Percentiles rank a stretch among this genome's conserved stretches.
Conservation (phyloP, 2,797 vertebrate genomes). For the Mormyrus hasselquistii region DNA sequence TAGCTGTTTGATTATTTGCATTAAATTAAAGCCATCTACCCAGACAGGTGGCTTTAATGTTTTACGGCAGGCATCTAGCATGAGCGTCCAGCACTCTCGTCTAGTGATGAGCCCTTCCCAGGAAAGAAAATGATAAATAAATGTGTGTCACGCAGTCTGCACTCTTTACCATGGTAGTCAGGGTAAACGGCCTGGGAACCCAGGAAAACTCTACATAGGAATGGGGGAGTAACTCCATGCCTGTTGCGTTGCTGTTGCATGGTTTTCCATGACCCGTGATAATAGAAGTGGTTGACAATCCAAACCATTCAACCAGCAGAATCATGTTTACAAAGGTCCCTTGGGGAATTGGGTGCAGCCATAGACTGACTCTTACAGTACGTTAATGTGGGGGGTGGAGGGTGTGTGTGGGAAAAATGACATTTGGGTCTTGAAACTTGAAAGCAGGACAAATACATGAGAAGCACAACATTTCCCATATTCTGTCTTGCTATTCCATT, state of each 20-base stretch:
- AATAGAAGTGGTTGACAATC: conserved; percentile 27
- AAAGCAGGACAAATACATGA: conserved; percentile 51
- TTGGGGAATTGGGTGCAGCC: conserved; percentile 19
- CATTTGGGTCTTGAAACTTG: conserved; percentile 37
- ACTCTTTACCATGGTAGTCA: background rate
- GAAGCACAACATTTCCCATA: conserved; percentile 34
- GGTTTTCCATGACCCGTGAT: background rate
- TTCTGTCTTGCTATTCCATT: conserved; percentile 49
- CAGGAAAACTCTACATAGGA: background rate
- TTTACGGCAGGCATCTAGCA: conserved; percentile 1
- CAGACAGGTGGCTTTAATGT: conserved; percentile 30
- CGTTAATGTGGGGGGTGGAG: background rate
- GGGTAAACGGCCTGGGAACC: background rate
- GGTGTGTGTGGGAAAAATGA: conserved; percentile 58
- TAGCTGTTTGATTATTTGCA: background rate
- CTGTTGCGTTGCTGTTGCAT: background rate
- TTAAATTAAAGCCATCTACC: background rate
- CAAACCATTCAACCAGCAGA: conserved; percentile 29
- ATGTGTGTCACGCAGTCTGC: background rate
- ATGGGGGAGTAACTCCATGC: background rate
- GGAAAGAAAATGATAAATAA: background rate
- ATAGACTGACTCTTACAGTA: background rate
- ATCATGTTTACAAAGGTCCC: conserved; percentile 43
- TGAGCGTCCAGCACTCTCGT: background rate
- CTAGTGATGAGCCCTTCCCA: background rate